A percentile compares a stretch with the other conserved stretches of the same genome.
phyloP scores from a whole-genome alignment of 2,797 vertebrate species.

The Gymnopithys bicolor region DNA sequence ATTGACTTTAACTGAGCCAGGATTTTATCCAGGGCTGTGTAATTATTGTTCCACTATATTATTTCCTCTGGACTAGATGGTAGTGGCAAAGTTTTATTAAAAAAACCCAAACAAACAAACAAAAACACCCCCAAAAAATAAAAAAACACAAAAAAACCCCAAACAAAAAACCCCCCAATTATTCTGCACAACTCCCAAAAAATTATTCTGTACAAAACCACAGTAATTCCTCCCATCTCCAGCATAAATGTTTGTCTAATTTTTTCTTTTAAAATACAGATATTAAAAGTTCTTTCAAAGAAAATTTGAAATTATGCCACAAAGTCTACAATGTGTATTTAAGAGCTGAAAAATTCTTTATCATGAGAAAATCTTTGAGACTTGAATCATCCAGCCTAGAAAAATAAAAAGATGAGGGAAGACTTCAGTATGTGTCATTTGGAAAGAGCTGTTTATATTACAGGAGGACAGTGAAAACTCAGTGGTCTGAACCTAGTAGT shows the following conservation, averaged over 20 bases:
- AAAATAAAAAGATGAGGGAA: neutral
- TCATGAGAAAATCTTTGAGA: neutral
- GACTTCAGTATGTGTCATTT: neutral
- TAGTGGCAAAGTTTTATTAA: neutral
- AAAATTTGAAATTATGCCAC: neutral
- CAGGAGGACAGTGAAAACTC: neutral
- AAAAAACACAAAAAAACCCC: neutral
- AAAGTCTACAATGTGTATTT: neutral
- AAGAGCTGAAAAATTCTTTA: neutral
- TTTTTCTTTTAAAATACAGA: neutral
- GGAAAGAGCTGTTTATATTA: neutral
- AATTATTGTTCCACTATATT: neutral
- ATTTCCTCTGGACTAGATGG: neutral
- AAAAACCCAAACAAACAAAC: neutral
- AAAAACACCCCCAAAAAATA: neutral
- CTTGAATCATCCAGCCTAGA: neutral
- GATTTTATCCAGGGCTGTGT: neutral
- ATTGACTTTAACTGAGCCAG: neutral
- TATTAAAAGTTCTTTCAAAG: neutral
- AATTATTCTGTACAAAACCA: neutral
- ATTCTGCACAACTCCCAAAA: too few relatives aligned
- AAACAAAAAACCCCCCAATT: neutral
- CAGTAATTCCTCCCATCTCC: neutral
- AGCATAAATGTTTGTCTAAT: neutral
- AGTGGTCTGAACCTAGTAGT: neutral